Evolutionary conservation across 2,113 vertebrate species (phyloP).

Genomic region (Fukomys damarensis): DNA sequence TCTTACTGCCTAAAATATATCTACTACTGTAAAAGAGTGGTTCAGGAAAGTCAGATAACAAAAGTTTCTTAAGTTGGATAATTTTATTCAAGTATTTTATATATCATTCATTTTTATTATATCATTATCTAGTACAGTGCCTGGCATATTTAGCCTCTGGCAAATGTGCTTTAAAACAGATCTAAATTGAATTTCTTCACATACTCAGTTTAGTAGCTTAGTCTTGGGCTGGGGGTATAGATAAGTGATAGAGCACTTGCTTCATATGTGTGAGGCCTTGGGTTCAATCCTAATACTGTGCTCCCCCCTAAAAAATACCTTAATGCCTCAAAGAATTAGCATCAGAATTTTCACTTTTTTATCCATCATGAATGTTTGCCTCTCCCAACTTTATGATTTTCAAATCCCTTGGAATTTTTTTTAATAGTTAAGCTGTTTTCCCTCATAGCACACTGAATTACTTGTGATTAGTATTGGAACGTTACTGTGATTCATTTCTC

Average conservation of each 20-base stretch:
- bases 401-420: conserved; percentile 13
- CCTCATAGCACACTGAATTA: conserved; percentile 39
- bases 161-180: background rate
- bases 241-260: background rate
- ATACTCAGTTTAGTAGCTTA: conserved; percentile 31
- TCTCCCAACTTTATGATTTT: conserved; percentile 54
- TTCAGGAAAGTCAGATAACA: too few species aligned
- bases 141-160: background rate
- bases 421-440: conserved; percentile 49
- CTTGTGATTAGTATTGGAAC: conserved; percentile 65
- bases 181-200: conserved; percentile 2
- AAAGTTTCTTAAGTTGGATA: background rate
- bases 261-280: background rate
- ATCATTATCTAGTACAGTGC: background rate
- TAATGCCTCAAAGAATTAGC: background rate
- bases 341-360: background rate
- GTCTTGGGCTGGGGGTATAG: background rate
- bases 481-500: conserved; percentile 47
- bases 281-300: background rate
- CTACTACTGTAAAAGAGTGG: too few species aligned
- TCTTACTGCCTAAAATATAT: background rate
- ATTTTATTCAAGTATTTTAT: background rate
- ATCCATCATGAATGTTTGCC: conserved; percentile 25
- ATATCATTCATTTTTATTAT: background rate
- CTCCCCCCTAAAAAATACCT: background rate